Evolutionary conservation across 2,888 invertebrate genomes (phyloP), one percentile per base, ranked within the genome.

Genomic region (Dynastes maya): DNA sequence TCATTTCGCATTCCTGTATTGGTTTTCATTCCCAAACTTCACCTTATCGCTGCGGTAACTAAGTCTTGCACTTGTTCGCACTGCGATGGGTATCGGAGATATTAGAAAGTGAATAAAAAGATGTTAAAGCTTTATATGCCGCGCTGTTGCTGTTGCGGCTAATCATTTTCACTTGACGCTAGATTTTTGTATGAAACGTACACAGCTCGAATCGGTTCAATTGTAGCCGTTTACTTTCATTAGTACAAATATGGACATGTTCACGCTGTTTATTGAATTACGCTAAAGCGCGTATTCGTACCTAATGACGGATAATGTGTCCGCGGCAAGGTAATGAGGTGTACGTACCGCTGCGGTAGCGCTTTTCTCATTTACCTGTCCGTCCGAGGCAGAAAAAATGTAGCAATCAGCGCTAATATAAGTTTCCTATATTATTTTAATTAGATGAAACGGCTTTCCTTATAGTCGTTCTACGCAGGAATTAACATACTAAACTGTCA

Each of bases 221-320:
- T 45, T 8, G 45, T 8, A 45, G 22, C 55, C n/a, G 55, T 55
- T 55, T 16, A 55, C 55, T 55, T 55, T 55, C 55, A 55, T 55
- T 55, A 55, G 55, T 55, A 55, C 55, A 55, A 55, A 55, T 55
- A 55, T 55, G 55, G 55, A n/a, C 16, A 55, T 2, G n/a, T 55
- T 55, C 55, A 22, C 55, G 22, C 55, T 55, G 55, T 55, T 55
- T 55, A 55, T 55, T 55, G 0, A 55, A 55, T 55, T 55, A 55
- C 6, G 22, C 55, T 22, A 22, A 22, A 55, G 22, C 55, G 22
- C 22, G 22, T 16, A 55, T 11, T 45, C 11, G 45, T 45, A 55
- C 16, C 55, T 55, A 55, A 55, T 55, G 55, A 55, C n/a, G 55
- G 55, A 55, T 55, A n/a, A 55, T 55, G 13, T 22, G 55, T n/a